phyloP scores from a whole-genome alignment of 2,888 invertebrate genomes.

The Amiota mariae region DNA sequence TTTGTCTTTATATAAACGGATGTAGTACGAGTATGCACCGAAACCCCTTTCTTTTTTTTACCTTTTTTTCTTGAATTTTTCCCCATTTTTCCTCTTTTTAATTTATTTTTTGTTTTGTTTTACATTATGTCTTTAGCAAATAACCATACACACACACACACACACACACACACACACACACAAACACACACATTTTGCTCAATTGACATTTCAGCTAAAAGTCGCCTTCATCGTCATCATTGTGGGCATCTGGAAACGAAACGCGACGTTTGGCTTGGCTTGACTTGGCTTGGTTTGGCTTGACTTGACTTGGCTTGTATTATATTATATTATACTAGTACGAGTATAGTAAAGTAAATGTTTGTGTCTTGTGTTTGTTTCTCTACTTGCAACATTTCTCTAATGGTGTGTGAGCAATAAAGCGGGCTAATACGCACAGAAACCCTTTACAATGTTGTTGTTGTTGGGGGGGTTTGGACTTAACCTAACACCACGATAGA shows the following conservation, averaged over 20 bases:
- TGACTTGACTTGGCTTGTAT: background rate
- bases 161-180: conserved; percentile 56
- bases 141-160: conserved; percentile 35
- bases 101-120: conserved; percentile 37
- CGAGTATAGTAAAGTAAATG: conserved; percentile 29
- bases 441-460: conserved; percentile 38
- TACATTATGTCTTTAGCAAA: conserved; percentile 51
- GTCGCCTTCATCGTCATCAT: conserved; percentile 30
- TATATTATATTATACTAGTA: conserved; percentile 18
- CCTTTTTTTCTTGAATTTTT: no score
- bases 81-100: no score
- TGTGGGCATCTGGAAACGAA: background rate
- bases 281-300: no score
- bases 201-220: conserved; percentile 54
- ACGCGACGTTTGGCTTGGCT: background rate
- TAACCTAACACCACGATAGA: background rate
- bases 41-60: no score
- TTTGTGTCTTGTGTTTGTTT: conserved; percentile 25
- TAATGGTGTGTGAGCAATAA: conserved; percentile 56
- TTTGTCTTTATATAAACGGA: no score
- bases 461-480: conserved; percentile 22
- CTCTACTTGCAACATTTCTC: conserved; percentile 42
- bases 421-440: conserved; percentile 52
- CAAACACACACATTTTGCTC: conserved; percentile 51
- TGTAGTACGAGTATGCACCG: no score